Evolutionary conservation across 2,888 invertebrate genomes (phyloP), one percentile per base, ranked within the genome.

Genomic region (Drosophila nr. perissopoda): DNA sequence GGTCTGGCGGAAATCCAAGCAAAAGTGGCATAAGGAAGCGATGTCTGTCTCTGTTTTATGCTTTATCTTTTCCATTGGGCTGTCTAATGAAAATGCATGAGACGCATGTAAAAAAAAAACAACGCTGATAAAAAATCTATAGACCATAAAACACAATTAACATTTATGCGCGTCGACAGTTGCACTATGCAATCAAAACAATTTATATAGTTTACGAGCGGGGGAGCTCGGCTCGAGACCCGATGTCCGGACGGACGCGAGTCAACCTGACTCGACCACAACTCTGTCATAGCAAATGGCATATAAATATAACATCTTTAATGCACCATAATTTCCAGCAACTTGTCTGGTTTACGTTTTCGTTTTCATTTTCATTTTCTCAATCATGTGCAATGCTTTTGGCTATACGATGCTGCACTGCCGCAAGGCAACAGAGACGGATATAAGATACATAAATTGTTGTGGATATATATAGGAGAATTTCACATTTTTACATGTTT

Each of bases 141-240:
- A 77, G 75, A 70, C 82, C 63, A 82, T 89, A 85, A 85, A 85
- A 59, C 67, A 72, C 88, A 89, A 84, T 85, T 87, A 84, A 77
- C 76, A 79, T 81, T 83, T 75, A 74, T 71, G 56, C 51, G 56
- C 49, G 36, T 29, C 49, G 61, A 71, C 64, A 75, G 54, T 51
- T 58, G 46, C 53, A 42, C 64, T 54, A 38, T 33, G 67, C 59
- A 72, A 67, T 67, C 72, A 46, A 64, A 65, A 77, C 84, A 62
- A 58, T 68, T 74, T 81, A 38, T 60, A 81, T 71, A 53, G 66
- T 67, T 83, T 68, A 74, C 46, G 68, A 66, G 40, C 38, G 33
- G 53, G 46, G 34, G 52, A 54, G 54, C 33, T 21, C 5, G 34
- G 13, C 11, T 36, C 34, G 18, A 42, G 18, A 36, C 54, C 31